Percentiles rank a stretch among this genome's conserved stretches.
Evolutionary conservation across 2,113 vertebrate species (phyloP).

Genomic region (Myxocyprinus asiaticus): DNA sequence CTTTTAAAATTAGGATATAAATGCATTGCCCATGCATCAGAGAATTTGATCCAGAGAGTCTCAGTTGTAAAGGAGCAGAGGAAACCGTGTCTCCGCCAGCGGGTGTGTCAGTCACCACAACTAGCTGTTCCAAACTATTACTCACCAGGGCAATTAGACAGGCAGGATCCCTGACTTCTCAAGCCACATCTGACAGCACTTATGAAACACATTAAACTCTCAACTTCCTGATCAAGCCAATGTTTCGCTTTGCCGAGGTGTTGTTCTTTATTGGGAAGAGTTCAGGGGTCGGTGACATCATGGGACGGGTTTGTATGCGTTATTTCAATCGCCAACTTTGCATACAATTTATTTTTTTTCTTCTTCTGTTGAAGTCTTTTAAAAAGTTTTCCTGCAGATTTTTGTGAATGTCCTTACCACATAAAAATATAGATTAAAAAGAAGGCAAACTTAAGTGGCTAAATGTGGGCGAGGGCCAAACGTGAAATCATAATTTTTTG

Average conservation of each 20-base stretch:
- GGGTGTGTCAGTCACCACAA: slow-evolving; percentile 4
- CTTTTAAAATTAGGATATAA: not conserved
- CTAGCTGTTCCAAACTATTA: slow-evolving; percentile 7
- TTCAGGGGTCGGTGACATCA: too few species aligned
- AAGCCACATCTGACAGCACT: not conserved
- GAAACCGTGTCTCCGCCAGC: slow-evolving; percentile 17
- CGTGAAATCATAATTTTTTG: too few species aligned
- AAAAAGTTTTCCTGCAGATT: too few species aligned
- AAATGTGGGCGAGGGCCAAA: too few species aligned
- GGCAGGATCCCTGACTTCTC: slow-evolving; percentile 1
- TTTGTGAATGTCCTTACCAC: not conserved
- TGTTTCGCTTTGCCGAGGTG: too few species aligned
- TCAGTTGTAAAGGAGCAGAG: not conserved
- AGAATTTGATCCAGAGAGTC: slow-evolving; percentile 2
- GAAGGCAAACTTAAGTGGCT: too few species aligned
- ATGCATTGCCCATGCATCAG: not conserved
- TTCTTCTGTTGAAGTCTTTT: too few species aligned
- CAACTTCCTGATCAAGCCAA: not conserved
- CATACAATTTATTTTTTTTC: too few species aligned
- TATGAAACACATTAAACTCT: not conserved
- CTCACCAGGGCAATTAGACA: slow-evolving; percentile 5
- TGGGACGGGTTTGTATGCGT: not conserved
- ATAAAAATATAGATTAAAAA: not conserved
- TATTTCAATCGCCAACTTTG: not conserved
- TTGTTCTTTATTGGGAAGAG: too few species aligned